Evolutionary conservation across 2,888 invertebrate species (phyloP), one percentile per base, ranked within the genome.

Genomic region (Lumbricus terrestris): DNA sequence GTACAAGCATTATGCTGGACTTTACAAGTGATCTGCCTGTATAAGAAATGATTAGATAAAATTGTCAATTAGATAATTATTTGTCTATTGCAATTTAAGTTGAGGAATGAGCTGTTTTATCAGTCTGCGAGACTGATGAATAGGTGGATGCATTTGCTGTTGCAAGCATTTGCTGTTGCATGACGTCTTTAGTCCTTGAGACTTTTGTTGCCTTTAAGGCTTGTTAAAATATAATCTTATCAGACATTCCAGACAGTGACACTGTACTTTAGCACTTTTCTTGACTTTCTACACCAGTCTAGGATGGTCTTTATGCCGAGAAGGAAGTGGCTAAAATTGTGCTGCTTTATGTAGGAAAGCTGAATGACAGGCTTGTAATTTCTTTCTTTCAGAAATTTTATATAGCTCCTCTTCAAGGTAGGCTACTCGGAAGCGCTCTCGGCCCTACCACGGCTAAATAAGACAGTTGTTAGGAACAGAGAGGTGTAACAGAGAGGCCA

Each of bases 211-310:
- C 69, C 69, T 8, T 69, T 69, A 69, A n/a, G 69, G 69, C 69
- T 69, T 69, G 69, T 69, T 69, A 69, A 69, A 69, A 69, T 69
- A 69, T 69, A 69, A 69, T 69, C 69, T 69, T 69, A 69, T 69
- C 69, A 13, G n/a, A 69, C 69, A 69, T 69, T 69, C 69, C 69
- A n/a, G 69, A 69, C 69, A 69, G 69, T n/a, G 69, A 69, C 69
- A 69, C 0, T 69, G 69, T 69, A 29, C 54, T 54, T 3, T 23
- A 54, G 13, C 29, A 29, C 54, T 54, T 54, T 69, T 69, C 69
- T 69, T 69, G 69, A n/a, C 69, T 29, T n/a, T 69, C 11, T n/a
- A 69, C 2, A 69, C 69, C n/a, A 69, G 69, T 69, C n/a, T 47
- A n/a, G 8, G 54, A 29, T 29, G 29, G 6, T 3, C 54, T 47